A percentile compares a stretch with the other conserved stretches of the same genome.
Conservation (phyloP, 2,113 vertebrate genomes). For the Silurus meridionalis region DNA sequence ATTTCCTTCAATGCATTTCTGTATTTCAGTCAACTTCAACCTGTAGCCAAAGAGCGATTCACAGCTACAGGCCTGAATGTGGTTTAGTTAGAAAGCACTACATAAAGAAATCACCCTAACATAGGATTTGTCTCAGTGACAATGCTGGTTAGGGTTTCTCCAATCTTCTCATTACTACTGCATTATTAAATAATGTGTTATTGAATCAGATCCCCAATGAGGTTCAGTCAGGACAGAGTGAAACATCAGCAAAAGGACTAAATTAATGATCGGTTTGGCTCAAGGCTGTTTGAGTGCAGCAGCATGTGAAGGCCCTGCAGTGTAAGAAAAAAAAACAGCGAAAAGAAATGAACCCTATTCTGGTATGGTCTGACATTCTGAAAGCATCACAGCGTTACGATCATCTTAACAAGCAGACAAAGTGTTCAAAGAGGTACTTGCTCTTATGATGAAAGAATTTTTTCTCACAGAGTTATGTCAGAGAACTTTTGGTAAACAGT, state of each 20-base stretch:
- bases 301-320: constrained; percentile 20
- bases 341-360: neutral
- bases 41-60: neutral
- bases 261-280: constrained; percentile 13
- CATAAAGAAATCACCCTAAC: neutral
- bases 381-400: constrained; percentile 15
- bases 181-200: constrained; percentile 16
- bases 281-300: constrained; percentile 1
- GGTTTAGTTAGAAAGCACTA: neutral
- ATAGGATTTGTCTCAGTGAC: neutral
- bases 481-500: constrained; percentile 10
- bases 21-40: neutral
- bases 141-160: neutral
- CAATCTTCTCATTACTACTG: neutral
- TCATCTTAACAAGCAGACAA: constrained; percentile 17
- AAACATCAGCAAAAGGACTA: constrained; percentile 18
- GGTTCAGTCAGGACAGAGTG: neutral
- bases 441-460: constrained; percentile 22
- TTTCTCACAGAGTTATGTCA: neutral
- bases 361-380: constrained; percentile 16
- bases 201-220: constrained; percentile 11
- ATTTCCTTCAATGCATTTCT: neutral
- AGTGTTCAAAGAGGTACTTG: constrained; percentile 3
- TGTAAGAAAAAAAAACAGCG: neutral
- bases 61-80: neutral